Evolutionary conservation across 2,888 invertebrate genomes (phyloP), one percentile per base, ranked within the genome.

Genomic region (Yponomeuta evonymella): DNA sequence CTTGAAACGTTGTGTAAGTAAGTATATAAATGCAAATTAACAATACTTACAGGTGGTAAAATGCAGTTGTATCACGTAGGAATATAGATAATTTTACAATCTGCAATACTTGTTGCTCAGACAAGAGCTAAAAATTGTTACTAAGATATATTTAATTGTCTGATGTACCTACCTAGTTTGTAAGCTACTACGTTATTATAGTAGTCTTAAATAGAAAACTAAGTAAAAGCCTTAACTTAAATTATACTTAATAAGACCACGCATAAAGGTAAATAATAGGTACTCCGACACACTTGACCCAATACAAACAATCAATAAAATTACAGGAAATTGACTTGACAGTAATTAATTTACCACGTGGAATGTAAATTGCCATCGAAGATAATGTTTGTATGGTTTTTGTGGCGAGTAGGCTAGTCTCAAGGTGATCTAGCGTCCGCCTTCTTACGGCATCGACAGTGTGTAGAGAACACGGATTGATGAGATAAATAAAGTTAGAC

Each of bases 401-500:
- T 58, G 51, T 58, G 15, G 51, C 15, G 65, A 30, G 65, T 11
- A 65, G 65, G 33, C 30, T 3, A 65, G 65, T 72, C 67, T 75
- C 83, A 83, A 83, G 83, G 83, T 78, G 73, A 83, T 76, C 83
- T 63, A 67, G 79, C 74, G 71, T 72, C 71, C 65, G 29, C 30
- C 65, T 65, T 72, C 70, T 69, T 73, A 72, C 72, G 71, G 48
- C 48, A 8, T 6, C 58, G 15, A 23, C n/a, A 10, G 15, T 58
- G 51, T 15, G 15, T 51, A 51, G 4, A 51, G 12, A 51, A 51
- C 51, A 12, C 15, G 15, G 15, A 9, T 12, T 58, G 51, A 58
- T 15, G 51, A 4, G 51, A 58, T 43, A 43, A 43, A 8, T 43
- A 43, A 43, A 43, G 8, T 33, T 33, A 33, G 33, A 5, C 2